Base-by-base conservation (phyloP, 1,140 invertebrate species). In the Gerris buenoi region DNA sequence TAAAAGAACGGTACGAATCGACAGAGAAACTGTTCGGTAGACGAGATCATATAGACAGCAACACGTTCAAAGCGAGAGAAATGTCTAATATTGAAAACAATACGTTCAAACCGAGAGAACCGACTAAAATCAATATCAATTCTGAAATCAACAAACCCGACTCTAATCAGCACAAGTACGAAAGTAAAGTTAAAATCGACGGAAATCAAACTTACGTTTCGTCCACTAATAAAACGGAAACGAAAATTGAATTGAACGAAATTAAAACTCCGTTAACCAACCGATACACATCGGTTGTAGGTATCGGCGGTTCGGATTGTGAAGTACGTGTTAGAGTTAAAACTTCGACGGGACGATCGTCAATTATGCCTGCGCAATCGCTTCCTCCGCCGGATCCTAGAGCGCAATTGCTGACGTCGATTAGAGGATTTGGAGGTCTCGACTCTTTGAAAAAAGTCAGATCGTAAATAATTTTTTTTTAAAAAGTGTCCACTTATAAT, bases 381-480 rank as follows among this genome's bases (percentile, higher is more conserved):
- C 33, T 10, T 14, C 66, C 71, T 25, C 67, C 78, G 33, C 61
- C 72, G 3, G 85, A 89, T 74, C 79, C 84, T 0, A 79, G 87
- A 57, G 82, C 86, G 67, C 79, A 84, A 70, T 75, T 91, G 5
- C 75, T 91, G 71, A 81, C 84, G n/a, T 85, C 87, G 10, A 90
- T 91, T 68, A 77, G 86, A 69, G 84, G 81, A 72, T 89, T 89
- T 71, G 83, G 83, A 0, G 84, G 84, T 14, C 79, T 79, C 60
- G 78, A 79, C 63, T 80, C 79, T 27, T 75, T 88, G 26, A 81
- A 78, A 70, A 79, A 80, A 73, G 81, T 83, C 71, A 15, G 58
- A 22, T 60, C 58, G 15, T 60, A 60, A 60, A 22, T 46, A n/a
- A n/a, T n/a, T n/a, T n/a, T n/a, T n/a, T n/a, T n/a, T n/a, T n/a